These are phyloP conservation scores for Drosophila yooni DNA, from an alignment of 2,888 invertebrate genomes.

Conservation along the genomic window DNA sequence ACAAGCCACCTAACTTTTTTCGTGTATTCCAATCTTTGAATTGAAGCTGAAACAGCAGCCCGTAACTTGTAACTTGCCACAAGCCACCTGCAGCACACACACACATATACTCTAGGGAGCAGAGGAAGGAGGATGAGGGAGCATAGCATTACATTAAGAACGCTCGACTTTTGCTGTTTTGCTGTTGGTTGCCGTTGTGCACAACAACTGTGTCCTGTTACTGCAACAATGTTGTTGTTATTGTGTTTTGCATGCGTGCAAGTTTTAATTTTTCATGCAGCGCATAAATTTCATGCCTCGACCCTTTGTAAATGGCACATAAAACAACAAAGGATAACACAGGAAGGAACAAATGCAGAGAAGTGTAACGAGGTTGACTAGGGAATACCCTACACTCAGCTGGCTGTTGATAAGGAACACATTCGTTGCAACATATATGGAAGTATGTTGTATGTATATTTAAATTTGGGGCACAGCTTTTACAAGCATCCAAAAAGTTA, in stretches of 20 bases:
- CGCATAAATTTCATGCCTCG: constrained; percentile 67
- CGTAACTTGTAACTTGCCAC: not conserved
- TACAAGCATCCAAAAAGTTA: not conserved
- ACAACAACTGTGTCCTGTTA: constrained; percentile 11
- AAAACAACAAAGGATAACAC: constrained; percentile 15
- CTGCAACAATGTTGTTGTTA: not conserved
- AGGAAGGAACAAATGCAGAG: no score
- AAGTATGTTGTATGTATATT: no score
- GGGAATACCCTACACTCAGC: not conserved
- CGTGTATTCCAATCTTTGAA: constrained; percentile 44
- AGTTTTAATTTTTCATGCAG: constrained; percentile 69
- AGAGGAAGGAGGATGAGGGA: not conserved
- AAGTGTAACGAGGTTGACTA: not conserved
- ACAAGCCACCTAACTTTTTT: constrained; percentile 34
- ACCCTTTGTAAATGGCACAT: constrained; percentile 49
- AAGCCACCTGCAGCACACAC: constrained; percentile 13
- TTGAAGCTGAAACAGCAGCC: constrained; percentile 19
- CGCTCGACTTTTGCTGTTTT: not conserved
- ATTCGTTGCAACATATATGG: no score
- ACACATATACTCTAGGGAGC: not conserved
- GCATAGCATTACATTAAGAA: constrained; percentile 56
- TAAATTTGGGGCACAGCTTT: not conserved
- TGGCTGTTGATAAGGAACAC: not conserved
- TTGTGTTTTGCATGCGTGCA: constrained; percentile 59
- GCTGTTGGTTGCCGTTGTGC: constrained; percentile 7